Percentiles rank a stretch among this genome's conserved stretches.
Conservation (phyloP, 1,140 invertebrate genomes). For the Delia radicum region DNA sequence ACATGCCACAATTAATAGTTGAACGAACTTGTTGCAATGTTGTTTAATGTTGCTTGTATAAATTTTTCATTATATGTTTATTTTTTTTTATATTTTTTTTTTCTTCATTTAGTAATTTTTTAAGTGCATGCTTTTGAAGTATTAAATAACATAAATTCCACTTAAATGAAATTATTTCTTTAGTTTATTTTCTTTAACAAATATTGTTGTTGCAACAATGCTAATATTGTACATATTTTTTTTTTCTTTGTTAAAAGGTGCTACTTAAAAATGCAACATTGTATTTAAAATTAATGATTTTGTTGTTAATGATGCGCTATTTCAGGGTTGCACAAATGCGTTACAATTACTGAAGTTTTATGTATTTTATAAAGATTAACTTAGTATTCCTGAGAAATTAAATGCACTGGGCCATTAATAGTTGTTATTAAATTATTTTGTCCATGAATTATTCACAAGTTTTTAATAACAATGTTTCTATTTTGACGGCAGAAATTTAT, state of each 20-base stretch:
- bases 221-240: neutral
- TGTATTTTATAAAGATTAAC: too few species aligned
- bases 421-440: too few species aligned
- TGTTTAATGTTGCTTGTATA: neutral
- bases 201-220: neutral
- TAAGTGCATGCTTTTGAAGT: slow-evolving; percentile 12
- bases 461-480: too few species aligned
- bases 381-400: too few species aligned
- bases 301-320: neutral
- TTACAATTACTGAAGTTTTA: too few species aligned
- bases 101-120: neutral
- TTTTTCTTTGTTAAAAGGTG: neutral
- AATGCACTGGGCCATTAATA: too few species aligned
- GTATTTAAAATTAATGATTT: neutral
- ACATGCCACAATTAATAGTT: slow-evolving; percentile 23
- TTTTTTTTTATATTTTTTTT: too few species aligned
- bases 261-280: neutral
- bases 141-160: slow-evolving; percentile 23
- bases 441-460: too few species aligned
- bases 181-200: too few species aligned
- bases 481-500: too few species aligned
- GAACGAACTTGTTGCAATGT: slow-evolving; percentile 21
- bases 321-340: neutral
- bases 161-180: slow-evolving; percentile 12
- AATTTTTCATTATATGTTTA: neutral